A percentile compares a stretch with the other conserved stretches of the same genome.
Conservation (phyloP, 1,140 invertebrate genomes). For the Drosophila tristis region DNA sequence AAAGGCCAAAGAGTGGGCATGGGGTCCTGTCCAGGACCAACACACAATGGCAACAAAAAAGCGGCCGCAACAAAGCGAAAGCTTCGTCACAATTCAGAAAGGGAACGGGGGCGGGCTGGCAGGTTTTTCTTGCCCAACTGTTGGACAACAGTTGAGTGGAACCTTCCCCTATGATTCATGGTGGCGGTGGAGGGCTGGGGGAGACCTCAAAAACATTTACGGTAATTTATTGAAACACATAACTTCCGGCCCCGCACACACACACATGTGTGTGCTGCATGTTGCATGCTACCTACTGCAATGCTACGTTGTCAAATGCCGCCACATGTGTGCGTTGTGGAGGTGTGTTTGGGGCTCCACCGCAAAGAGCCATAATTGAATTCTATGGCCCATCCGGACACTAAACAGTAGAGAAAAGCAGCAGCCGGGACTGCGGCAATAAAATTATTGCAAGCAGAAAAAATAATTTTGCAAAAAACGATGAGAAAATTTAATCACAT, state of each 20-base stretch:
- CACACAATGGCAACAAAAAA: conserved; percentile 1
- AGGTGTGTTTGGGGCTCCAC: conserved; percentile 12
- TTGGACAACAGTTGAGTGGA: conserved; percentile 15
- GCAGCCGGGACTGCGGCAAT: no score
- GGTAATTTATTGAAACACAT: conserved; percentile 52
- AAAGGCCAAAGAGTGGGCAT: conserved; percentile 4
- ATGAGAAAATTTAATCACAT: no score
- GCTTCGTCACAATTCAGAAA: no score
- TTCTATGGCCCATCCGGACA: conserved; percentile 24
- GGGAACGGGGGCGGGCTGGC: no score
- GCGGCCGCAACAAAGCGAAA: conserved; percentile 30
- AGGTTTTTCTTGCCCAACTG: no score
- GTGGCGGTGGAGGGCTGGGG: background rate
- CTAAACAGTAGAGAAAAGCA: conserved; percentile 17
- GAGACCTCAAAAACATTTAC: conserved; percentile 31
- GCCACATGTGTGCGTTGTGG: no score
- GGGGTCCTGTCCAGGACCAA: conserved; percentile 11
- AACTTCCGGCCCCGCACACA: conserved; percentile 20
- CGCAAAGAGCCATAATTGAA: conserved; percentile 52
- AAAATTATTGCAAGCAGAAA: background rate
- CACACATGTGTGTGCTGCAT: background rate
- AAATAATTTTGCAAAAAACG: conserved; percentile 2
- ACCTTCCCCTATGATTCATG: conserved; percentile 51
- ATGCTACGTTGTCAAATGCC: conserved; percentile 6
- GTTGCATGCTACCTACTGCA: conserved; percentile 13